Conservation (phyloP, 2,888 invertebrate genomes). For the Cotesia congregata region DNA sequence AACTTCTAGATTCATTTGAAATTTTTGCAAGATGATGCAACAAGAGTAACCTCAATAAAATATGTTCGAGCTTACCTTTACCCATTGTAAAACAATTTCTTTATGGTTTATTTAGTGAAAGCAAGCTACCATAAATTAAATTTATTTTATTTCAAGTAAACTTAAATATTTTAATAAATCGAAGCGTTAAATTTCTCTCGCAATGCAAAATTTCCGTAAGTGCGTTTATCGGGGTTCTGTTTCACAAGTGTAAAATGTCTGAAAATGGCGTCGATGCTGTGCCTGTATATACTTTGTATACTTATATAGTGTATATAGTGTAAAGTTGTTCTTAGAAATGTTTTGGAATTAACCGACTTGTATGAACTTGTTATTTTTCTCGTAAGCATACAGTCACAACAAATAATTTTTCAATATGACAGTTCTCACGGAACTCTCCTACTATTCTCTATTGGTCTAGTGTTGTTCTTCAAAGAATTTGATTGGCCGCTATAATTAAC, state of each 20-base stretch:
- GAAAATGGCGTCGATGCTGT: not conserved
- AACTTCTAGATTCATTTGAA: not conserved
- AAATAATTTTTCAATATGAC: not conserved
- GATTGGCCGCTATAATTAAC: not conserved
- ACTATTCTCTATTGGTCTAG: not conserved
- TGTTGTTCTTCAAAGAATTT: not conserved
- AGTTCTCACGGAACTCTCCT: not conserved
- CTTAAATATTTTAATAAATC: too few relatives aligned
- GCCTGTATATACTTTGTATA: too few relatives aligned
- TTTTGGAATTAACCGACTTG: not conserved
- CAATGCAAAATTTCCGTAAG: not conserved
- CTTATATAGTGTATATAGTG: too few relatives aligned
- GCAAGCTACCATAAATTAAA: not conserved
- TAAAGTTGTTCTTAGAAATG: not conserved
- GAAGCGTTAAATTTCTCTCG: not conserved
- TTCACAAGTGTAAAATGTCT: not conserved
- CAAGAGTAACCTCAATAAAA: not conserved
- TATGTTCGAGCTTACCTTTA: not conserved
- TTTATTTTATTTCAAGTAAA: too few relatives aligned
- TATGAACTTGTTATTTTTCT: not conserved
- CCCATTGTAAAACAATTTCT: constrained; percentile 2
- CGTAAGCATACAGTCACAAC: not conserved
- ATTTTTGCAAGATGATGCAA: not conserved
- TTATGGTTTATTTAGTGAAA: not conserved
- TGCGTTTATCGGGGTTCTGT: not conserved